Base-by-base conservation (phyloP, 2,797 vertebrate genomes). In the Serranus cabrilla region DNA sequence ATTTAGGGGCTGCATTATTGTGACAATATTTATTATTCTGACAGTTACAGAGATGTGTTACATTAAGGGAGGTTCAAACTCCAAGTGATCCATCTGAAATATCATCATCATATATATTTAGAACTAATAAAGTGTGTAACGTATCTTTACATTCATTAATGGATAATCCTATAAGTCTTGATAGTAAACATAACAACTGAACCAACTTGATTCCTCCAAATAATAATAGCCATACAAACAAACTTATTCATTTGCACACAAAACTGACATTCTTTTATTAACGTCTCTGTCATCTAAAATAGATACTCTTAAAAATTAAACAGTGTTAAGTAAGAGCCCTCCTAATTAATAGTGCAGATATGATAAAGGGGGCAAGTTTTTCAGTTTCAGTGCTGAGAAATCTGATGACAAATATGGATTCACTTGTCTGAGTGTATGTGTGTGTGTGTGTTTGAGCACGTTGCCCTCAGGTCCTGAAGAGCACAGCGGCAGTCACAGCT, bases 401-500 rank as follows among this genome's bases (percentile, higher is more conserved):
- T 83, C 74, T 71, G 72, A 76, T 52, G 45, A 85, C 69, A 79
- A 82, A 72, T 71, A 78, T 69, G 52, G 58, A 63, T 83, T 74
- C 17, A 52, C 46, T 11, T 65, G 49, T 73, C n/a, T 60, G 52
- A 14, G 39, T 42, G 57, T 39, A 47, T 58, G 39, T 12, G 47
- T 73, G 56, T 71, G 59, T 70, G 74, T 49, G 57, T 76, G 68
- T 66, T 20, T 76, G 54, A 51, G 43, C 6, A 20, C 45, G 72
- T 82, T 47, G 81, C 76, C 95, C 93, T 95, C 96, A 97, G 95
- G 96, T 96, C 96, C 96, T 97, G 93, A 96, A 96, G 92, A 99
- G 95, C 94, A 97, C 91, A 75, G 96, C 97, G 86, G 96, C 96
- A 83, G 97, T 97, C 91, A 98, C 96, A 82, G 96, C 97, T 86